Conservation (phyloP, 2,113 vertebrate genomes). For the Tragelaphus imberbis region DNA sequence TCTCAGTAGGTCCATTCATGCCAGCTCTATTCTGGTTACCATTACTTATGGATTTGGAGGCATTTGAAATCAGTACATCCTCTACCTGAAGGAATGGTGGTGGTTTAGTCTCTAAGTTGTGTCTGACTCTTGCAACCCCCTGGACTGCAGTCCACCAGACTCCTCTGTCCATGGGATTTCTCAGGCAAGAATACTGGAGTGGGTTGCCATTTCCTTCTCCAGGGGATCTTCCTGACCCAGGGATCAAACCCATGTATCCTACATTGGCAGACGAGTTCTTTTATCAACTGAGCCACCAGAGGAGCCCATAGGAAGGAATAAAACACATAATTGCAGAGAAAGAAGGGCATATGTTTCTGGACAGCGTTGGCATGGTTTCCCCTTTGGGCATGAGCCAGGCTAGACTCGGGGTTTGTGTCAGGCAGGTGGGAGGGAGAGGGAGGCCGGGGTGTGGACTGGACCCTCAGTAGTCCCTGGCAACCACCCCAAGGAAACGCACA, state of each 20-base stretch:
- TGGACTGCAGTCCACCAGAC: background rate
- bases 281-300: background rate
- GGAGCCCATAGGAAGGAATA: too few species aligned
- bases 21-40: background rate
- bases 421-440: background rate
- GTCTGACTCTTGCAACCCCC: background rate
- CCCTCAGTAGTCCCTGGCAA: background rate
- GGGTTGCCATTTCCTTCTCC: background rate
- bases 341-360: too few species aligned
- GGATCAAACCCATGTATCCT: background rate
- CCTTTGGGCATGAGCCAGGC: rapidly evolving
- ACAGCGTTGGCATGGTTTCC: rapidly evolving
- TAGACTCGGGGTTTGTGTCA: background rate
- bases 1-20: background rate
- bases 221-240: background rate
- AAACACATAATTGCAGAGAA: too few species aligned
- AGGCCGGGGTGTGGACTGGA: rapidly evolving
- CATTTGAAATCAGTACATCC: background rate
- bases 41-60: background rate
- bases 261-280: background rate
- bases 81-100: background rate
- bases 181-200: background rate
- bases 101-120: background rate
- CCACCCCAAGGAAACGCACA: background rate
- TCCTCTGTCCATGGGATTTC: background rate